These are phyloP conservation scores for Petrosia ficiformis DNA, from an alignment of 37 sponge, comb jelly and placozoan species.

Conservation along the genomic window DNA sequence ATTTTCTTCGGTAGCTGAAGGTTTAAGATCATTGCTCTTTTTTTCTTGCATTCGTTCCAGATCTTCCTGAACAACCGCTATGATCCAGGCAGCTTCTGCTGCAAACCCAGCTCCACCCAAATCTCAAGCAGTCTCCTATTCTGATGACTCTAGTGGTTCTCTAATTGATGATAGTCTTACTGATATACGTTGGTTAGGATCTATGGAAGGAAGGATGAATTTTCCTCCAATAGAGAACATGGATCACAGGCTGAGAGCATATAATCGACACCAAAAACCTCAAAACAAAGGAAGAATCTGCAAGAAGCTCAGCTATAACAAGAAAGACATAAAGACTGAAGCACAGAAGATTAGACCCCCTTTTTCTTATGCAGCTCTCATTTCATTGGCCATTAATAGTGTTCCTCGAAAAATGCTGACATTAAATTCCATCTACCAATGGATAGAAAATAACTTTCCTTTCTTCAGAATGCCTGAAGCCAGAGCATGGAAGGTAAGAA, in stretches of 20 bases:
- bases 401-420: slow-evolving; percentile 62
- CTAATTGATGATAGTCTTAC: slow-evolving; percentile 65
- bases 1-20: too few species aligned
- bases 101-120: neutral
- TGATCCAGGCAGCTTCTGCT: neutral
- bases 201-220: slow-evolving; percentile 38
- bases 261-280: neutral
- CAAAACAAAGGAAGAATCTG: too few species aligned
- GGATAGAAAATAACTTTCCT: slow-evolving; percentile 79
- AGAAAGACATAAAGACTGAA: neutral
- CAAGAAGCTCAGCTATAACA: slow-evolving; percentile 55
- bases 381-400: slow-evolving; percentile 71
- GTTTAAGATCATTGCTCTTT: too few species aligned
- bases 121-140: neutral
- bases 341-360: slow-evolving; percentile 54
- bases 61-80: too few species aligned
- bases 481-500: slow-evolving; percentile 81
- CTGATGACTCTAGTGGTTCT: neutral
- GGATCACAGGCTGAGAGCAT: neutral
- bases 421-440: slow-evolving; percentile 68
- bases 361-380: slow-evolving; percentile 73
- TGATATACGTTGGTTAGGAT: slow-evolving; percentile 70
- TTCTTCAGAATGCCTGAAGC: slow-evolving; percentile 74
- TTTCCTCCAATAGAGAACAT: neutral
- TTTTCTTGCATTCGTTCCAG: too few species aligned